Conservation (phyloP, 2,797 vertebrate genomes). For the Amblyopsis hoosieri region DNA sequence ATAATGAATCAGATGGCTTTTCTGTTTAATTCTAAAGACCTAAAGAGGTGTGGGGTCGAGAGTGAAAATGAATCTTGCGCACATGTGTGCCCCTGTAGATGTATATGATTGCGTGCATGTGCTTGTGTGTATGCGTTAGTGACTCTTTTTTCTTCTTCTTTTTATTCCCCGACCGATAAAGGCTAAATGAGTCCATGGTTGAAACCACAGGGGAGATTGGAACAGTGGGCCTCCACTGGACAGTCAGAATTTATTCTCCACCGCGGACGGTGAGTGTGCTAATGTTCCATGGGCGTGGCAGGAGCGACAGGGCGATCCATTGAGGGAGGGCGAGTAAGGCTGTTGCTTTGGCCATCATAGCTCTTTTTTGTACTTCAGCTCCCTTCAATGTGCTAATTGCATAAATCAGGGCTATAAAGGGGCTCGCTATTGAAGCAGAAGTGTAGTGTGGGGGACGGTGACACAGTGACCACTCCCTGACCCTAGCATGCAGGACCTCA, state of each 20-base stretch:
- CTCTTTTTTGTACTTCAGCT: constrained; percentile 70
- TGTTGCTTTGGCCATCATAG: constrained; percentile 47
- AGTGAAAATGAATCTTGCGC: constrained; percentile 30
- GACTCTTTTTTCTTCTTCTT: constrained; percentile 9
- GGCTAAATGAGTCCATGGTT: constrained; percentile 82
- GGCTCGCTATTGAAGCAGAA: constrained; percentile 78
- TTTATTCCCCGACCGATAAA: constrained; percentile 52
- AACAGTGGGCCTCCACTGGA: constrained; percentile 59
- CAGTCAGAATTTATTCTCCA: constrained; percentile 85
- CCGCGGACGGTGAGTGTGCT: constrained; percentile 63
- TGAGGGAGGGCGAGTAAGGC: constrained; percentile 15
- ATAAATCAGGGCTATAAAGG: constrained; percentile 93
- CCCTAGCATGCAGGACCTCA: constrained; percentile 88
- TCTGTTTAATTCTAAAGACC: constrained; percentile 70
- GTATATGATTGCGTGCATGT: background rate
- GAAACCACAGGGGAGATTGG: constrained; percentile 81
- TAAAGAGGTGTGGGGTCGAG: constrained; percentile 49
- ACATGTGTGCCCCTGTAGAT: constrained; percentile 6
- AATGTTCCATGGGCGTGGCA: constrained; percentile 52
- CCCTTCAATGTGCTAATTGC: constrained; percentile 85
- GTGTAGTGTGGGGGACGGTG: constrained; percentile 32
- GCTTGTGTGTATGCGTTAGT: constrained; percentile 5
- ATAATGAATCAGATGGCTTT: constrained; percentile 81
- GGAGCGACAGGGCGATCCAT: constrained; percentile 57
- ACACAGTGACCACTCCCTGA: constrained; percentile 89